Evolutionary conservation across 2,888 invertebrate species (phyloP), one percentile per base, ranked within the genome.

Genomic region (Spisula solida): DNA sequence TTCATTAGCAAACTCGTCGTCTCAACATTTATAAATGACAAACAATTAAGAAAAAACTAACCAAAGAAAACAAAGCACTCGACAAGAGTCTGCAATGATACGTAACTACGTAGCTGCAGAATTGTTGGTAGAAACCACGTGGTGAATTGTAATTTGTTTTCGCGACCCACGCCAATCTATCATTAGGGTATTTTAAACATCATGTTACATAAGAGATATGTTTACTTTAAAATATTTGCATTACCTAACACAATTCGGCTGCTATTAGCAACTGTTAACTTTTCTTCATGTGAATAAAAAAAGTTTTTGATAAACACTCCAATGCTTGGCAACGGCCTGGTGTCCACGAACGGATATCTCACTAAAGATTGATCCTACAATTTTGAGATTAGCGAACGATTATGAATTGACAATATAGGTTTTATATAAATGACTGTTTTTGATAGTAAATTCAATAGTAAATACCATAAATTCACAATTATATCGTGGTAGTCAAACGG

Each of bases 191-290:
- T 16, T 34, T 75, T 14, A 34, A 75, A 34, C 75, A 75, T 29
- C 75, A 75, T 75, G 75, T 75, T 34, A 75, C 31, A 75, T 75
- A 75, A 75, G 75, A 75, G 75, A 34, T 34, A 31, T 75, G 75
- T 75, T 75, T 75, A 75, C 34, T 75, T 75, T 75, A 75, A 75
- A 31, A 75, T 75, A 34, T 75, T 18, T 75, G 75, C 34, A 75
- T 75, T 75, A 75, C 75, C 34, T 31, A 75, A 34, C 75, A 34
- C 75, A 75, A 34, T 75, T 75, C 16, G 29, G 29, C 16, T 16
- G 75, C 75, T 75, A 34, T 75, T 75, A 75, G 75, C 75, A 75
- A 75, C 75, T 75, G 29, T 31, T 75, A 34, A 34, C 75, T 31
- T 31, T 16, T 75, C 31, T 75, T 14, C 75, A 34, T 18, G 29